phyloP scores from a whole-genome alignment of 1,140 invertebrate genomes.

The Anoplolepis gracilipes region DNA sequence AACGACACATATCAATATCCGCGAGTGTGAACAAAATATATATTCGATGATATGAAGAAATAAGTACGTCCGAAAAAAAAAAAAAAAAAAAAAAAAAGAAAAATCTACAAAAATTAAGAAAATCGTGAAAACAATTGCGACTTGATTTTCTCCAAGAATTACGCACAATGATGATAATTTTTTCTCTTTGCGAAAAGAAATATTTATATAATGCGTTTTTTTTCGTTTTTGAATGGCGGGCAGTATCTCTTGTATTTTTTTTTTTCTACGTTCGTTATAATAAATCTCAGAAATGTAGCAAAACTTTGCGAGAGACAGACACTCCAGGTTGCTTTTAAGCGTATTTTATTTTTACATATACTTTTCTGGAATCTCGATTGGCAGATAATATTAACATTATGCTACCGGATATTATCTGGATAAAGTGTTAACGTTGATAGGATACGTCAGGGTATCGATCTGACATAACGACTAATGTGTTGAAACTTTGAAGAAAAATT shows the following conservation, averaged over 20 bases:
- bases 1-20: neutral
- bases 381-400: conserved; percentile 30
- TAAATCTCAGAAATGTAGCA: conserved; percentile 33
- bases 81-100: neutral
- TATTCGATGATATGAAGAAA: neutral
- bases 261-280: conserved; percentile 8
- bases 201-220: conserved; percentile 24
- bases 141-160: conserved; percentile 16
- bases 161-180: neutral
- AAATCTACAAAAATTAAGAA: neutral
- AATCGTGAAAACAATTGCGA: neutral
- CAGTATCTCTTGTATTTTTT: conserved; percentile 56
- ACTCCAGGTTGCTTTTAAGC: neutral
- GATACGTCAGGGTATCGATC: neutral
- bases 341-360: conserved; percentile 43
- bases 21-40: neutral
- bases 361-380: conserved; percentile 21
- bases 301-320: conserved; percentile 22
- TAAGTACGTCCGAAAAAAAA: neutral
- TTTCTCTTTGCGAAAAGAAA: neutral
- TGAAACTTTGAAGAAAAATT: conserved; percentile 3
- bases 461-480: neutral
- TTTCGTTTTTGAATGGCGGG: conserved; percentile 43
- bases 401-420: neutral
- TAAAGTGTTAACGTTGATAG: neutral